A percentile compares a stretch with the other conserved stretches of the same genome.
Conservation (phyloP, 1,140 invertebrate species). For the Ceratitis capitata region DNA sequence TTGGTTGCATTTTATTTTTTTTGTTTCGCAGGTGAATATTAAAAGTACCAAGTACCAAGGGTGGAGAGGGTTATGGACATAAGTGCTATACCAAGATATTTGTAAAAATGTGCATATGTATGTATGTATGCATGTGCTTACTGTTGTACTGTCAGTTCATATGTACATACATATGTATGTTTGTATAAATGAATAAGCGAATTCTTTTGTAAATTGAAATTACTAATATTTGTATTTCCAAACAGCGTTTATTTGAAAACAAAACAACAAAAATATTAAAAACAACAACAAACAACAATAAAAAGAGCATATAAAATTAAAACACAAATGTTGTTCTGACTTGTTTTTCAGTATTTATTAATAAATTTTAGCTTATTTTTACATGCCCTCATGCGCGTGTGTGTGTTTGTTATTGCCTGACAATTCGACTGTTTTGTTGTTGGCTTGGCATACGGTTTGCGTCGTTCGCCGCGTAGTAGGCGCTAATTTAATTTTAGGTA, state of each 20-base stretch:
- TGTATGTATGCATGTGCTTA: not conserved
- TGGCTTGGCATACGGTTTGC: not conserved
- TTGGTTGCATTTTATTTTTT: no score
- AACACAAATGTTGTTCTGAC: not conserved
- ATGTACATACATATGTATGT: no score
- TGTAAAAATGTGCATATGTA: not conserved
- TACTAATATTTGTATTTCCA: not conserved
- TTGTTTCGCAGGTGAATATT: no score
- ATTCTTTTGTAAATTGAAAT: slow-evolving; percentile 1
- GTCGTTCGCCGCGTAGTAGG: not conserved
- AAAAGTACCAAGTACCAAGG: no score
- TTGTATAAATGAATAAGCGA: not conserved
- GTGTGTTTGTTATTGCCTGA: not conserved
- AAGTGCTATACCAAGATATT: no score
- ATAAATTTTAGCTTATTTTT: not conserved
- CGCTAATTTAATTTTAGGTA: not conserved
- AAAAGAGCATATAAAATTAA: not conserved
- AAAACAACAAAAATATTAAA: no score
- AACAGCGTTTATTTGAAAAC: no score
- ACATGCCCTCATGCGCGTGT: not conserved
- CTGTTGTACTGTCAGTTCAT: no score
- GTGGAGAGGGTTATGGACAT: no score
- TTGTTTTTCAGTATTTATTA: not conserved
- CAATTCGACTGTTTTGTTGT: not conserved
- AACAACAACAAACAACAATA: no score